phyloP scores from a whole-genome alignment of 2,113 vertebrate genomes.

The Ictalurus punctatus region DNA sequence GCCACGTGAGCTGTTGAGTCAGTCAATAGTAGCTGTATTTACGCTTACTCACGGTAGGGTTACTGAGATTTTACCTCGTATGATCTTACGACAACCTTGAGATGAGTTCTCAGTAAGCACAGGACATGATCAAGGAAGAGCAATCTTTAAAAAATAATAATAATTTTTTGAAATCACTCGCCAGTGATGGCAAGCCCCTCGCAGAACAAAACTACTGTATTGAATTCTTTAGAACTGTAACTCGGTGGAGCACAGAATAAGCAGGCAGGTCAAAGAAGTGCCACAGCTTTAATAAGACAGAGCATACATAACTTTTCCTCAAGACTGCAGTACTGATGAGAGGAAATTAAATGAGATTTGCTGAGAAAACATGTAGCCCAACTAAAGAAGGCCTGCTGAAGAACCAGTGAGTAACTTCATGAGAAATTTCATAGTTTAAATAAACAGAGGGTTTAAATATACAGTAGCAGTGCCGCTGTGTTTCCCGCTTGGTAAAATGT shows the following conservation, averaged over 20 bases:
- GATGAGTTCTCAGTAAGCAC: not conserved
- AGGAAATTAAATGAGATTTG: not conserved
- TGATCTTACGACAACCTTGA: not conserved
- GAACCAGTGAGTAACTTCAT: not conserved
- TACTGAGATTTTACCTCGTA: slow-evolving; percentile 12
- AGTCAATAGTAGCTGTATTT: not conserved
- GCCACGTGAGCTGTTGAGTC: not conserved
- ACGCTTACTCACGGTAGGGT: not conserved
- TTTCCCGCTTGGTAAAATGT: not conserved
- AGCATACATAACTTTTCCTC: not conserved
- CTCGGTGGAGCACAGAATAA: not conserved
- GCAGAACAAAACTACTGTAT: not conserved
- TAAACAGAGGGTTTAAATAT: slow-evolving; percentile 8
- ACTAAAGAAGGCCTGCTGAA: not conserved
- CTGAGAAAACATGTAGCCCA: not conserved
- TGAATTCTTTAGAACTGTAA: not conserved
- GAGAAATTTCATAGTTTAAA: slow-evolving; percentile 23
- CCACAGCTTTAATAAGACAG: not conserved
- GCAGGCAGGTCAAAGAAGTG: not conserved
- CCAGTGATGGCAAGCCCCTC: not conserved
- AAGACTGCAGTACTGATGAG: not conserved
- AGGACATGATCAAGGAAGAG: not conserved
- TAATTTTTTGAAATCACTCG: not conserved
- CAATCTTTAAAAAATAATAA: not conserved
- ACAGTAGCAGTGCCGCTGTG: not conserved